Evolutionary conservation across 2,797 vertebrate species (phyloP), one percentile per base, ranked within the genome.

Genomic region (Anguilla pacifica): DNA sequence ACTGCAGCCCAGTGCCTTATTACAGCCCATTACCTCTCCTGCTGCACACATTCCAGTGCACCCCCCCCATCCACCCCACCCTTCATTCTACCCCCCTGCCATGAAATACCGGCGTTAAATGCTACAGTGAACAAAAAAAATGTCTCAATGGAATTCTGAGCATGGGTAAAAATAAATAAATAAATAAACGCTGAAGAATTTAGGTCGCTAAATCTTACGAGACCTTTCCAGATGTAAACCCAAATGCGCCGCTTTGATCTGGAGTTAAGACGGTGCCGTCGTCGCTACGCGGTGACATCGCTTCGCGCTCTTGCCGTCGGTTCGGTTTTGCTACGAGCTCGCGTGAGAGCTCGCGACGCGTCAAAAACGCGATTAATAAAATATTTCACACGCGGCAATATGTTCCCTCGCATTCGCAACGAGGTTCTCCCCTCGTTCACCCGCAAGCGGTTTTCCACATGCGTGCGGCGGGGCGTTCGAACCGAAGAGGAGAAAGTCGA

Each of bases 311-410:
- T 49, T 43, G 22, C 77, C 43, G 79, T 82, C 43, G 22, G 79
- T 51, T n/a, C 46, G 28, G 79, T 51, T n/a, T 51, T 11, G 46
- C 3, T 82, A 82, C 46, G 43, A 2, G 46, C 19, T n/a, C 22
- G 25, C 13, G 19, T 1, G 79, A 82, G 46, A 3, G 46, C 46
- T 82, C 43, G 19, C 43, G 6, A 25, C 46, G 2, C 43, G 43
- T 51, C 79, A 10, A 51, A 82, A 82, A 82, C 17, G 51, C 79
- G 11, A 82, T 82, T n/a, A 82, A 82, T 82, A 82, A 82, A 82
- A 82, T 51, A 82, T 82, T 49, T 82, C 51, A 51, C 79, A 82
- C 25, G 22, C 79, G 10, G 19, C 79, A 51, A 81, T 39, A 49
- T 81, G 77, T 81, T 81, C 77, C 39, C 39, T 49, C 35, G 77